Evolutionary conservation across 2,888 invertebrate species (phyloP).

Genomic region (Netelia fuscicornis): DNA sequence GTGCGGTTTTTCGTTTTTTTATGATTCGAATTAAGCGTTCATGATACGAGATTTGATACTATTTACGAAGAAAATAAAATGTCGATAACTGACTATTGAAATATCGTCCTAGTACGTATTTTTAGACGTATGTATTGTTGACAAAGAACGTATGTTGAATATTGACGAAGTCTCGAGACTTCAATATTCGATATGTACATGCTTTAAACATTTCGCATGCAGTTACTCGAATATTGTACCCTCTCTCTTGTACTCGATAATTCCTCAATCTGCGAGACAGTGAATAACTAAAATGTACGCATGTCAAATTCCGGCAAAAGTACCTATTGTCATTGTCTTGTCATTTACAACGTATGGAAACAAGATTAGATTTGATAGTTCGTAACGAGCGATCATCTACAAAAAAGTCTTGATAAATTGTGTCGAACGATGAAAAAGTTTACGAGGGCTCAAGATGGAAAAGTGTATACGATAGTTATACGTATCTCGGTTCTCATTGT

Average conservation of each 20-base stretch:
- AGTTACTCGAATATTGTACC: no score
- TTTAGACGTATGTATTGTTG: no score
- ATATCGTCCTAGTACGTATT: no score
- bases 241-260: neutral
- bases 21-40: no score
- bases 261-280: neutral
- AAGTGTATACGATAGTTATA: slow-evolving; percentile 19
- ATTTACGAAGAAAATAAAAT: no score
- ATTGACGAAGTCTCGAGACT: no score
- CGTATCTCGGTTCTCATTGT: slow-evolving; percentile 6
- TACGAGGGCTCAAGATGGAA: neutral
- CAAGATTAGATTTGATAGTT: slow-evolving; percentile 19
- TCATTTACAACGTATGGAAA: slow-evolving; percentile 5
- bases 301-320: neutral
- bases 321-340: neutral
- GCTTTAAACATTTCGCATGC: no score
- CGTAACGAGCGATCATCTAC: slow-evolving; percentile 40
- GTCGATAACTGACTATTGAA: no score
- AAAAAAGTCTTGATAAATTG: slow-evolving; percentile 4
- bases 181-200: no score
- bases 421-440: neutral
- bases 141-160: no score
- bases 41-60: no score
- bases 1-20: no score
- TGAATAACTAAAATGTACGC: neutral